Evolutionary conservation across 2,113 vertebrate genomes (phyloP).

Genomic region (Rallus limicola): DNA sequence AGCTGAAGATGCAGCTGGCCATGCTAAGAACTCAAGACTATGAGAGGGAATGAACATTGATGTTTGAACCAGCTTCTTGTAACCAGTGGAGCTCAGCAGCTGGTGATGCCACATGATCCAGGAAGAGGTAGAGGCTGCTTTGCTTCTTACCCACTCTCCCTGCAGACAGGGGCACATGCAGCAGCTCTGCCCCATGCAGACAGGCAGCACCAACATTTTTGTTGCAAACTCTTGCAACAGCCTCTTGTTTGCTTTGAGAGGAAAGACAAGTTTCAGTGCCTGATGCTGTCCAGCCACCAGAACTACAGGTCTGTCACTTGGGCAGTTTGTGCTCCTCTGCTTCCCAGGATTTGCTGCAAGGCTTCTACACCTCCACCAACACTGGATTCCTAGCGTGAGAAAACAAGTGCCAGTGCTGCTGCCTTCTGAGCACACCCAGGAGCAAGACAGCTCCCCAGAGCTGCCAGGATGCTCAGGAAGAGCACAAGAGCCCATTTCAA

Average conservation of each 20-base stretch:
- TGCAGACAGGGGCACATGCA: neutral
- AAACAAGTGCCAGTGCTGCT: neutral
- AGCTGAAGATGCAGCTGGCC: neutral
- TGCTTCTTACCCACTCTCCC: neutral
- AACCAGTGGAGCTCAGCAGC: neutral
- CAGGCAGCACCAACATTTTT: neutral
- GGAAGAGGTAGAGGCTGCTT: neutral
- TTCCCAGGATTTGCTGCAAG: neutral
- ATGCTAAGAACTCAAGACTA: neutral
- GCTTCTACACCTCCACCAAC: neutral
- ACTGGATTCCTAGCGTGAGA: neutral
- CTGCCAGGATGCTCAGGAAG: rapidly evolving
- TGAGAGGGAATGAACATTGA: neutral
- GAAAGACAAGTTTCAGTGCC: neutral
- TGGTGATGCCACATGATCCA: neutral
- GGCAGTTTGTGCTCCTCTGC: neutral
- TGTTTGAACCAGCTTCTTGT: neutral
- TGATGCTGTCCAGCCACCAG: neutral
- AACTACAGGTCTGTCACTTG: neutral
- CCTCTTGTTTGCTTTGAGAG: neutral
- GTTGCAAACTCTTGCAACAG: neutral
- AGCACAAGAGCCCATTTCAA: neutral
- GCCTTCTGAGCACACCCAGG: neutral
- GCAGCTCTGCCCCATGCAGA: neutral
- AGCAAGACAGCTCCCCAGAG: too few species aligned